Conservation (phyloP, 2,113 vertebrate genomes). For the Gymnarchus niloticus region DNA sequence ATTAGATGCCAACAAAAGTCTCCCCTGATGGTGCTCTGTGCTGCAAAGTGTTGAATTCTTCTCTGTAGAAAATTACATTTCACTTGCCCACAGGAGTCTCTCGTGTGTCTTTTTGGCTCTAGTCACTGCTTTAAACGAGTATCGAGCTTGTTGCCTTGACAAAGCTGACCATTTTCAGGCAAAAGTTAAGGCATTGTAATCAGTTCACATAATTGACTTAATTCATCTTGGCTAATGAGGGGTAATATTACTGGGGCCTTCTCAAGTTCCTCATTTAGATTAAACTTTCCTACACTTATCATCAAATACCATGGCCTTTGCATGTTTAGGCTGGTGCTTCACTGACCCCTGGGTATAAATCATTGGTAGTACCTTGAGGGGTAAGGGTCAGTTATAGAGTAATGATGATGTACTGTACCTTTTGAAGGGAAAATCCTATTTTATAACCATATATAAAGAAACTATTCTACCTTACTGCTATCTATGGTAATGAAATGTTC, state of each 20-base stretch:
- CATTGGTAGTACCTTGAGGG: background rate
- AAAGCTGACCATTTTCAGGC: background rate
- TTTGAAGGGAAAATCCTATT: background rate
- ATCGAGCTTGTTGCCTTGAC: background rate
- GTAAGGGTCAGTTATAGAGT: background rate
- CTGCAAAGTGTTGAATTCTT: background rate
- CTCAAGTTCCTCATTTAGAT: background rate
- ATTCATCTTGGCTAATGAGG: constrained; percentile 1
- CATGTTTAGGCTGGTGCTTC: background rate
- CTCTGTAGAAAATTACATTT: background rate
- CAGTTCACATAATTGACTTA: background rate
- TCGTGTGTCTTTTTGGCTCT: background rate
- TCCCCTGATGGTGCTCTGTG: background rate
- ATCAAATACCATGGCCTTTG: background rate
- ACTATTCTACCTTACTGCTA: background rate
- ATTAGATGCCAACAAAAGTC: background rate
- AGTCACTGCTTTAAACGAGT: background rate
- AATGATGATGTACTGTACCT: background rate
- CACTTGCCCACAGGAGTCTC: background rate
- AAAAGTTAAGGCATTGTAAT: background rate
- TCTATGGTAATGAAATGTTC: background rate
- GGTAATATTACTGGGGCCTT: background rate
- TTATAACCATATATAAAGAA: background rate
- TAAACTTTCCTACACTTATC: background rate
- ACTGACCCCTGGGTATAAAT: background rate